phyloP scores from a whole-genome alignment of 2,113 vertebrate species.

The Entosphenus tridentatus region DNA sequence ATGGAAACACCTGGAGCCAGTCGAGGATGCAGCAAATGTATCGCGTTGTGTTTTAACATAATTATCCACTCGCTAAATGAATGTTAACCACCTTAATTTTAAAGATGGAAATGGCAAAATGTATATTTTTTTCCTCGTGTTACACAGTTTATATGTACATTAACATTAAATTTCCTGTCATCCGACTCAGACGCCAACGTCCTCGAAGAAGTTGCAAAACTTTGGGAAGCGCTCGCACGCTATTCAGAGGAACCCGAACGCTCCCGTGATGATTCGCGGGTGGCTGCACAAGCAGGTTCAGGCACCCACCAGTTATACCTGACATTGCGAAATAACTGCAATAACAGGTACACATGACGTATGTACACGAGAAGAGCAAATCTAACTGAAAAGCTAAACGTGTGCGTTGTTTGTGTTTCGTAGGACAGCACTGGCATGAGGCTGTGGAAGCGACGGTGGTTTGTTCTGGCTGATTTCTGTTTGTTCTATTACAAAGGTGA shows the following conservation, averaged over 20 bases:
- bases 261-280: conserved; percentile 76
- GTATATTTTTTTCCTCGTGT: too few species aligned
- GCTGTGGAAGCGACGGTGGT: conserved; percentile 93
- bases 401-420: conserved; percentile 17
- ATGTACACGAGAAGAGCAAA: conserved; percentile 8
- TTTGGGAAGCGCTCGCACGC: conserved; percentile 88
- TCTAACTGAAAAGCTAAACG: conserved; percentile 5
- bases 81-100: too few species aligned
- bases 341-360: not conserved
- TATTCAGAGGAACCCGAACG: conserved; percentile 70
- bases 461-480: conserved; percentile 88
- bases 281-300: conserved; percentile 93
- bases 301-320: not conserved
- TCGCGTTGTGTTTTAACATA: too few species aligned
- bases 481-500: conserved; percentile 99
- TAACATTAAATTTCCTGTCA: too few species aligned
- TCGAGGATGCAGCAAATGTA: too few species aligned
- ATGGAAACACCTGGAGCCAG: too few species aligned
- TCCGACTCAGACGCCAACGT: conserved; percentile 29
- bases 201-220: conserved; percentile 52
- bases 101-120: too few species aligned
- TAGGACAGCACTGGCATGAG: conserved; percentile 97
- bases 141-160: too few species aligned
- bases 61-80: too few species aligned
- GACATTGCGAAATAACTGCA: fast-evolving